Evolutionary conservation across 2,797 vertebrate genomes (phyloP).

Genomic region (Myotis daubentonii): DNA sequence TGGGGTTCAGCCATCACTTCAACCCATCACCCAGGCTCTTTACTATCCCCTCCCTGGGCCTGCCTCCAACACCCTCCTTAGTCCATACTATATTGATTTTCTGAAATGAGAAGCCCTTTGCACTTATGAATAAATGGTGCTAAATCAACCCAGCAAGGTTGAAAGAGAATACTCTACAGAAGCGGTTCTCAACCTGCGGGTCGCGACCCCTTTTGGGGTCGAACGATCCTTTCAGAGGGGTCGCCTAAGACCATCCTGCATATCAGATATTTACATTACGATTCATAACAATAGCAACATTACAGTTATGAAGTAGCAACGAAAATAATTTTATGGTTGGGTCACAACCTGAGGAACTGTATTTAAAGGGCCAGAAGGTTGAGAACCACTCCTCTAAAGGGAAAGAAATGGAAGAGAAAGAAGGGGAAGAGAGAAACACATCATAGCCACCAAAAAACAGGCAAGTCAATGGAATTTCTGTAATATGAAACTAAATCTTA

Average conservation of each 20-base stretch:
- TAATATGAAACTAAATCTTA: background rate
- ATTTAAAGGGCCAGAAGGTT: too few species aligned
- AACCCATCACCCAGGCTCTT: background rate
- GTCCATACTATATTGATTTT: slow-evolving; percentile 35
- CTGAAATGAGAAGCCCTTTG: slow-evolving; percentile 48
- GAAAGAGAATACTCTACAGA: background rate
- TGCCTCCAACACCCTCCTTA: slow-evolving; percentile 36
- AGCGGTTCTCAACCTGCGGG: too few species aligned
- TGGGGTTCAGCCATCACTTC: slow-evolving; percentile 10
- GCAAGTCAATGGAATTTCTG: background rate
- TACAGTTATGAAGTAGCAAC: too few species aligned
- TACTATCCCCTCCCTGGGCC: background rate
- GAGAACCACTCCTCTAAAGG: background rate
- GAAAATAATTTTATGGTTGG: too few species aligned
- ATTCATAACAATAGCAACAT: too few species aligned
- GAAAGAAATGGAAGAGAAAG: background rate
- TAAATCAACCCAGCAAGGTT: slow-evolving; percentile 31
- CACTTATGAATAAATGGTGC: slow-evolving; percentile 37
- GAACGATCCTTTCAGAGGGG: too few species aligned
- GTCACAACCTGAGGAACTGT: too few species aligned
- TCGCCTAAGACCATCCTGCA: too few species aligned
- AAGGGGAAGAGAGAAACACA: background rate
- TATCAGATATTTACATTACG: too few species aligned
- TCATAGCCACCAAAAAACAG: background rate
- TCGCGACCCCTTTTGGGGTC: too few species aligned